These are phyloP conservation scores for Agriopis leucophaearia DNA, from an alignment of 2,888 invertebrate genomes.

Conservation along the genomic window DNA sequence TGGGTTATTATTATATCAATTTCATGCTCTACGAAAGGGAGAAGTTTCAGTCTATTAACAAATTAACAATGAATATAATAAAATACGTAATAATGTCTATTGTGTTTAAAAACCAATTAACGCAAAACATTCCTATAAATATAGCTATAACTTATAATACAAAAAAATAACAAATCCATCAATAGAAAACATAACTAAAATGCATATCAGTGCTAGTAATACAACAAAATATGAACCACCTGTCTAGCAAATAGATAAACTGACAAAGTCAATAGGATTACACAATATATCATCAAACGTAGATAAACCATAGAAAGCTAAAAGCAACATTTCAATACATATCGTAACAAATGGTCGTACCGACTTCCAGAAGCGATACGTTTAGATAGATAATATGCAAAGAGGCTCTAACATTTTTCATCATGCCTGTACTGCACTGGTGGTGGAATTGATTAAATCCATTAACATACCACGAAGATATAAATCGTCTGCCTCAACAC, in stretches of 20 bases:
- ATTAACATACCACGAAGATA: constrained; percentile 69
- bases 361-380: constrained; percentile 51
- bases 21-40: constrained; percentile 47
- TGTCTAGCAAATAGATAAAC: constrained; percentile 35
- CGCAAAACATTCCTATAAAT: not conserved
- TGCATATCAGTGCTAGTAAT: not conserved
- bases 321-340: constrained; percentile 49
- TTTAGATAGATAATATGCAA: constrained; percentile 60
- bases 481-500: constrained; percentile 65
- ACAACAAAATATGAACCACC: constrained; percentile 28
- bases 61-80: constrained; percentile 23
- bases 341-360: constrained; percentile 52
- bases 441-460: constrained; percentile 67
- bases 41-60: constrained; percentile 41
- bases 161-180: not conserved
- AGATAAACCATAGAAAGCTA: constrained; percentile 45
- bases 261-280: constrained; percentile 38
- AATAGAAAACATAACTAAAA: not conserved
- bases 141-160: not conserved
- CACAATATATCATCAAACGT: constrained; percentile 41
- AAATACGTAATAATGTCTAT: too few relatives aligned
- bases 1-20: constrained; percentile 53
- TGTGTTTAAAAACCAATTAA: constrained; percentile 12
- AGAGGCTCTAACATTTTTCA: constrained; percentile 65
- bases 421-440: constrained; percentile 56